These are phyloP conservation scores for Pelobates fuscus DNA, from an alignment of 2,113 vertebrate genomes.

Conservation along the genomic window DNA sequence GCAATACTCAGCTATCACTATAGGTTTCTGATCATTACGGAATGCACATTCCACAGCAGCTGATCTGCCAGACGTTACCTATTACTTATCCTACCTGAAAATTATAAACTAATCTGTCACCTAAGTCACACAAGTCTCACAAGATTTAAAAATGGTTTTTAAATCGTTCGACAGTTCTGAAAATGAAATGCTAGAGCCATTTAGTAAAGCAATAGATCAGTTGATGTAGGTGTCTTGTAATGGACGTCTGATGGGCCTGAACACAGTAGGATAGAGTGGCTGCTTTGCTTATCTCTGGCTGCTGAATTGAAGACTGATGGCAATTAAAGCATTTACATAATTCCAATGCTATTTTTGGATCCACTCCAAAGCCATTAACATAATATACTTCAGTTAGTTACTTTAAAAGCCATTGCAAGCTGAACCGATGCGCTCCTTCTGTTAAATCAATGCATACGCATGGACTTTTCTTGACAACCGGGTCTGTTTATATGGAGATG, in stretches of 20 bases:
- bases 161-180: neutral
- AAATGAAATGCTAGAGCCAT: neutral
- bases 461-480: neutral
- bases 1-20: too few species aligned
- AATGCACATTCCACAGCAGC: too few species aligned
- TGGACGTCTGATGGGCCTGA: constrained; percentile 11
- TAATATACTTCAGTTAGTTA: constrained; percentile 32
- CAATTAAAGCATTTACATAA: constrained; percentile 36
- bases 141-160: too few species aligned
- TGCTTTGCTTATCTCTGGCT: constrained; percentile 21
- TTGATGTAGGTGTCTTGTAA: neutral
- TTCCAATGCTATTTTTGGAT: constrained; percentile 16
- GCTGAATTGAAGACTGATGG: constrained; percentile 33
- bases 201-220: neutral
- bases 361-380: constrained; percentile 24
- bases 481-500: neutral
- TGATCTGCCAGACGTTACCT: too few species aligned
- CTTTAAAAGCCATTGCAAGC: constrained; percentile 27
- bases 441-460: neutral
- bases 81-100: too few species aligned
- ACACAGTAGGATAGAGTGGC: constrained; percentile 15
- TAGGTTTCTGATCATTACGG: too few species aligned
- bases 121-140: too few species aligned
- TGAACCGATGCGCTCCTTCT: neutral
- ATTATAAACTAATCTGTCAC: too few species aligned